Percentiles rank a stretch among this genome's conserved stretches.
These are phyloP conservation scores for Cephus runcator DNA, from an alignment of 2,888 invertebrate species.

Conservation along the genomic window DNA sequence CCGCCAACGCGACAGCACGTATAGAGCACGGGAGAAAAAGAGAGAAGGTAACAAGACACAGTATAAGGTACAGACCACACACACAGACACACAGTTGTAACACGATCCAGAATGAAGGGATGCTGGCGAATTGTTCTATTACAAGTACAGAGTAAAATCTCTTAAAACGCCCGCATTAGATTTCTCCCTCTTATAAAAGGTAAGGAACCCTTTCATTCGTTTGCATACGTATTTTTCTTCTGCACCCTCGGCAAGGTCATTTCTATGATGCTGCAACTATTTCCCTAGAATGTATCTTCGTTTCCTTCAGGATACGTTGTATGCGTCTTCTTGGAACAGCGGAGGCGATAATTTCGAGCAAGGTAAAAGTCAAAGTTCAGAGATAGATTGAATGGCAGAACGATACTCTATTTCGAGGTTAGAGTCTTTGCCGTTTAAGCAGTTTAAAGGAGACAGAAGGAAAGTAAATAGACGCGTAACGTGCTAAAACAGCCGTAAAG, in stretches of 20 bases:
- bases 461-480: slow-evolving; percentile 44
- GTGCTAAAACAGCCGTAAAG: slow-evolving; percentile 48
- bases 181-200: not conserved
- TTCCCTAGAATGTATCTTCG: not conserved
- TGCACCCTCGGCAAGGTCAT: not conserved
- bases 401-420: not conserved
- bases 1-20: not conserved
- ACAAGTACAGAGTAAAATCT: not conserved
- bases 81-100: not conserved
- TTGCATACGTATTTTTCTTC: not conserved
- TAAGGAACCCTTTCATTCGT: not conserved
- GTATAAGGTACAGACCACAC: not conserved
- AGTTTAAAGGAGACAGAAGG: slow-evolving; percentile 6
- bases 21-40: not conserved
- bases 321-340: too few species aligned
- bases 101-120: not conserved
- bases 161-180: not conserved
- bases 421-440: not conserved
- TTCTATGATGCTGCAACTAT: not conserved
- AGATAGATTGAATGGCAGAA: not conserved
- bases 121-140: not conserved
- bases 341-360: too few species aligned
- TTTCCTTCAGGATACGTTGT: not conserved
- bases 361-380: not conserved
- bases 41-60: not conserved